Evolutionary conservation across 2,888 invertebrate genomes (phyloP).

Genomic region (Melipona beecheii): DNA sequence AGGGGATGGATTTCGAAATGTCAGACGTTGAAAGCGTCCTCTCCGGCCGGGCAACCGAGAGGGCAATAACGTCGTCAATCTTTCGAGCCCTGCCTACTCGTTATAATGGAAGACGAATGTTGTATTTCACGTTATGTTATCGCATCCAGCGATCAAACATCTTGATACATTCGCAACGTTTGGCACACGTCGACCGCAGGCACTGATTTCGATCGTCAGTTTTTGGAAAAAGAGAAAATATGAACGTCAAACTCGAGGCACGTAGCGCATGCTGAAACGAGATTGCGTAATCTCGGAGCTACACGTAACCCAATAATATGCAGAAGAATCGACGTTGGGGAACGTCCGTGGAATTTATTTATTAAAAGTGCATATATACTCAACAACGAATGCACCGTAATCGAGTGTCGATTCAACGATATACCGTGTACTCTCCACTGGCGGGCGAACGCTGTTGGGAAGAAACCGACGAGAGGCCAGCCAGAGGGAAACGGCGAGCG

Average conservation of each 20-base stretch:
- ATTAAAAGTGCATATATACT: conserved; percentile 75
- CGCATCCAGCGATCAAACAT: background rate
- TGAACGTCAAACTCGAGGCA: background rate
- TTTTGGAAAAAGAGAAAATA: background rate
- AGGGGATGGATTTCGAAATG: conserved; percentile 27
- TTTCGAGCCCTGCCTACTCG: background rate
- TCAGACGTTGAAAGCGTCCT: conserved; percentile 12
- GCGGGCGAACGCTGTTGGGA: conserved; percentile 39
- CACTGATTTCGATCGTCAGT: conserved; percentile 2
- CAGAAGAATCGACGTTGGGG: conserved; percentile 36
- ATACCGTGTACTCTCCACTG: conserved; percentile 26
- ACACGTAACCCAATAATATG: conserved; percentile 21
- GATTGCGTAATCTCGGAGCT: conserved; percentile 52
- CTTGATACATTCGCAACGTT: background rate
- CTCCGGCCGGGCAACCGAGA: background rate
- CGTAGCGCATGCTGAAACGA: conserved; percentile 13
- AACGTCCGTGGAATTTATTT: conserved; percentile 73
- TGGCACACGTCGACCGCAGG: background rate
- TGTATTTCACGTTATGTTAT: background rate
- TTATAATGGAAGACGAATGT: background rate
- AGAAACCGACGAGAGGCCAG: conserved; percentile 30
- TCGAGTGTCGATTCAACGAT: conserved; percentile 56
- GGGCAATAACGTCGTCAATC: conserved; percentile 6
- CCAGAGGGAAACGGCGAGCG: conserved; percentile 17
- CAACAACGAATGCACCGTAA: background rate